Conservation (phyloP, 2,888 invertebrate species). For the Eucera pruinosa region DNA sequence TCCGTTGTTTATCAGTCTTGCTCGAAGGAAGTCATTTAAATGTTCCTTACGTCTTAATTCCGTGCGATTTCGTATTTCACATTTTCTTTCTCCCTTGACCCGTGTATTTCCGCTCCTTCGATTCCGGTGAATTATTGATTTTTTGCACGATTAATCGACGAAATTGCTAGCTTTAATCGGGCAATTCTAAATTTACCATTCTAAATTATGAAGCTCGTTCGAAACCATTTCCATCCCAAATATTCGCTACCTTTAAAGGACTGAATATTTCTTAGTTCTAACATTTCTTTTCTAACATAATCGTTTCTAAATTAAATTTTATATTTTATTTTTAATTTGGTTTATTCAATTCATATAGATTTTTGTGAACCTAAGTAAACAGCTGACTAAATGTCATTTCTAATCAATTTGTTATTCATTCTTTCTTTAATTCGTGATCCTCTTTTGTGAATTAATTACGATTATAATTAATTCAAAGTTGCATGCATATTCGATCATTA, state of each 20-base stretch:
- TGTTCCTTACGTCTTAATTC: constrained; percentile 1
- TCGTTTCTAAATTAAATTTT: too few relatives aligned
- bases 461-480: too few relatives aligned
- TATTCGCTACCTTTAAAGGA: background rate
- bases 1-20: constrained; percentile 18
- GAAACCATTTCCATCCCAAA: background rate
- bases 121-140: background rate
- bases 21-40: constrained; percentile 10
- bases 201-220: background rate
- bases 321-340: too few relatives aligned
- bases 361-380: too few relatives aligned
- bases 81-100: background rate
- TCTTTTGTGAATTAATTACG: too few relatives aligned
- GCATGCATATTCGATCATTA: too few relatives aligned
- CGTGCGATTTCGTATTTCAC: background rate
- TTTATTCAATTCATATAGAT: too few relatives aligned
- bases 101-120: background rate
- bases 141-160: constrained; percentile 7
- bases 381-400: too few relatives aligned
- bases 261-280: background rate
- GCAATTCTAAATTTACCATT: background rate
- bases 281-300: background rate
- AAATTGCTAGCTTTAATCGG: background rate
- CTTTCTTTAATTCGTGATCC: too few relatives aligned
- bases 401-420: too few relatives aligned